These are phyloP conservation scores for Bujurquina vittata DNA, from an alignment of 2,113 vertebrate species.

Conservation along the genomic window DNA sequence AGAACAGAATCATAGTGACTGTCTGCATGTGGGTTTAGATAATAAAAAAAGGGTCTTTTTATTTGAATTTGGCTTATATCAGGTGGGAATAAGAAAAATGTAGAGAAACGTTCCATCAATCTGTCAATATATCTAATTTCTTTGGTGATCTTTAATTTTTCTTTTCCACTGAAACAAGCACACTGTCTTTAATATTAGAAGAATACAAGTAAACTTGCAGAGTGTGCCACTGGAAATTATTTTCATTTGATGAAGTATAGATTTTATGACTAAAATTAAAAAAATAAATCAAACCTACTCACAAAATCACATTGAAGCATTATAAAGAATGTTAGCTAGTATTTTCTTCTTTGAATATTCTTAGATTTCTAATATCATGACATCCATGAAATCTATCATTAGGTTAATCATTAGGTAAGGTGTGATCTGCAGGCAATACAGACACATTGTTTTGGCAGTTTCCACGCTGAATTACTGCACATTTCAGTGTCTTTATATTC, in stretches of 20 bases:
- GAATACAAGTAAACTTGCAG: neutral
- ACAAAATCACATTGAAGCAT: neutral
- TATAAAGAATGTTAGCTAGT: neutral
- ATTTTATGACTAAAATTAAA: neutral
- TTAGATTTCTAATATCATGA: neutral
- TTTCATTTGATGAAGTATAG: neutral
- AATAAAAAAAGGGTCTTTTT: slow-evolving; percentile 7
- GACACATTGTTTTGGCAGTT: neutral
- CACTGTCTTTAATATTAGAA: neutral
- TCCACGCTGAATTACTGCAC: neutral
- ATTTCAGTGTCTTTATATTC: too few species aligned
- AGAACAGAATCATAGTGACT: slow-evolving; percentile 11
- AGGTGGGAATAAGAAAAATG: neutral
- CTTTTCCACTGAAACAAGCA: neutral
- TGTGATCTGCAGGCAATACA: neutral
- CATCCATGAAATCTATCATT: neutral
- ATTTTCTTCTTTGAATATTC: neutral
- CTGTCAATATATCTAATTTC: neutral
- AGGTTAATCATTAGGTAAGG: neutral
- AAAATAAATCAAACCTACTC: neutral
- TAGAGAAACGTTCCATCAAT: neutral
- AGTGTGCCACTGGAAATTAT: rapidly evolving
- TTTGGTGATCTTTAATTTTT: neutral
- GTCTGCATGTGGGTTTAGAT: neutral
- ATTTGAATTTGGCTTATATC: neutral